Evolutionary conservation across 2,888 invertebrate genomes (phyloP), one percentile per base, ranked within the genome.

Genomic region (Rhabditoides inermis): DNA sequence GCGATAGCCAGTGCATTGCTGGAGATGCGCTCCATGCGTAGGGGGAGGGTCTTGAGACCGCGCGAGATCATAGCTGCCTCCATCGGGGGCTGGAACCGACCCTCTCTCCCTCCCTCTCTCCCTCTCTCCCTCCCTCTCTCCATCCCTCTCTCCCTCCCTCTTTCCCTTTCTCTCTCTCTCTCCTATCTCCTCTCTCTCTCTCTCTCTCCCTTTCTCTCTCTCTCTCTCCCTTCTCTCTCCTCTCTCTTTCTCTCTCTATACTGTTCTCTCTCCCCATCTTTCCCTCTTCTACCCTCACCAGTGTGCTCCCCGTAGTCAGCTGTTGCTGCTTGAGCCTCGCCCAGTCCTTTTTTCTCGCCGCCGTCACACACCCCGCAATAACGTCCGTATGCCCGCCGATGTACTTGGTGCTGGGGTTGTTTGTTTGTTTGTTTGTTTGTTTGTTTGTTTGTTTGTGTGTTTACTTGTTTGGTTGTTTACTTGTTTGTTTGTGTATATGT

Each of bases 341-440:
- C 67, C 67, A 69, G 27, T 61, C 48, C 5, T 56, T 42, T 32
- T 58, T 51, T 3, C 41, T 26, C 3, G 47, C 41, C 0, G 58
- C 32, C 3, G 65, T 67, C 7, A 65, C 64, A 37, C 62, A 61
- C n/a, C 79, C 79, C 2, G 71, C 79, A 6, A 76, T 71, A 15
- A 78, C 58, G 56, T 79, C 78, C 40, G 73, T 72, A 61, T 79
- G 79, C 3, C 79, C 79, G 12, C 78, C 77, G 51, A 79, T 66
- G 62, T 77, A 79, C 58, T 79, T 79, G 12, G 78, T 76, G 50
- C 77, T 77, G 51, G 32, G 32, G 32, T 15, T 32, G 7, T 32
- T 32, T 32, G 32, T 32, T 12, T 12, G 10, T 39, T 39, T 39
- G 10, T 20, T 39, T 20, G 40, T n/a, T 20, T 15, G 10, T 32